Percentiles rank a stretch among this genome's conserved stretches.
Evolutionary conservation across 1,140 invertebrate species (phyloP).

Genomic region (Macrotrachela quadricornifera): DNA sequence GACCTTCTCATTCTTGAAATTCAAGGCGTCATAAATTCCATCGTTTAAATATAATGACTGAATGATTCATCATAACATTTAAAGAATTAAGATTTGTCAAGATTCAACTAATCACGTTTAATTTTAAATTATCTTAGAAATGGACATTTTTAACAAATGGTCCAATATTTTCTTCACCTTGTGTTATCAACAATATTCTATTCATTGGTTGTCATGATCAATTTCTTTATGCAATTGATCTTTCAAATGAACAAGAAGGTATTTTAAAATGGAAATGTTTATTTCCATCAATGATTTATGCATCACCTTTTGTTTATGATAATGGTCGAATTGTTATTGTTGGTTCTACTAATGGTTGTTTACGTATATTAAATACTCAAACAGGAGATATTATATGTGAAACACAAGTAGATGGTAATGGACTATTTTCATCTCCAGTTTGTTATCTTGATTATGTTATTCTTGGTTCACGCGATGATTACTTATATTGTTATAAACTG

Average conservation of each 20-base stretch:
- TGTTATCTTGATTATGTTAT: background rate
- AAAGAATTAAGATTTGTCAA: no score
- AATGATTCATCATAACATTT: no score
- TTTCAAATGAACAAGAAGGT: constrained; percentile 11
- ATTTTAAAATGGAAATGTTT: constrained; percentile 21
- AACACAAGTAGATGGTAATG: background rate
- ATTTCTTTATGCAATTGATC: constrained; percentile 31
- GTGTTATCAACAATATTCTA: constrained; percentile 30
- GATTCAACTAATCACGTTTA: no score
- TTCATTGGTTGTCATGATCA: constrained; percentile 38
- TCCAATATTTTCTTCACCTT: constrained; percentile 43
- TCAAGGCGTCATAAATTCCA: no score
- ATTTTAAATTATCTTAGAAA: constrained; percentile 3
- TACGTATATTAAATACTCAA: background rate
- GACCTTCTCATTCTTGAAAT: no score
- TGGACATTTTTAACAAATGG: constrained; percentile 21
- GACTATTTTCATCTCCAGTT: background rate
- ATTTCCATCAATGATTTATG: constrained; percentile 36
- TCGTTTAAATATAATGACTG: no score
- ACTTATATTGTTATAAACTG: background rate
- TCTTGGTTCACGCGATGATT: constrained; percentile 5
- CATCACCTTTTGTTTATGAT: constrained; percentile 35
- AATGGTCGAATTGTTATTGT: background rate
- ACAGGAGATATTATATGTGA: background rate
- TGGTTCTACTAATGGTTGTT: background rate